Percentiles rank a stretch among this genome's conserved stretches.
These are phyloP conservation scores for Xestia xanthographa DNA, from an alignment of 2,888 invertebrate species.

Conservation along the genomic window DNA sequence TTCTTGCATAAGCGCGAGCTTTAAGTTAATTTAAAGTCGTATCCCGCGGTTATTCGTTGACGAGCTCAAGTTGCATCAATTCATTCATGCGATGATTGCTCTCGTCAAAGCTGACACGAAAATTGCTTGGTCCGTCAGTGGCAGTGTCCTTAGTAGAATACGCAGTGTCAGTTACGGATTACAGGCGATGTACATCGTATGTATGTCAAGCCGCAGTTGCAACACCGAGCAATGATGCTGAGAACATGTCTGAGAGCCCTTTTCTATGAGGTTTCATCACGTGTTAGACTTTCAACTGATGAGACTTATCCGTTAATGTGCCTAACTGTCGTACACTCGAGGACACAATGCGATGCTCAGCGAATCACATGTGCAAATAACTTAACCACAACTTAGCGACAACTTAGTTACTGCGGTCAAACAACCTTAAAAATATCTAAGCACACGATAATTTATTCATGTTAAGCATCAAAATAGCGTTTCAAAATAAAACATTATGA, in stretches of 20 bases:
- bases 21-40: conserved; percentile 61
- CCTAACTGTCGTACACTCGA: conserved; percentile 35
- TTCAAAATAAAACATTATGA: conserved; percentile 75
- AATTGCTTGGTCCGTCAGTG: conserved; percentile 66
- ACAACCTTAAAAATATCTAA: conserved; percentile 35
- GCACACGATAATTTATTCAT: conserved; percentile 57
- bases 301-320: conserved; percentile 42
- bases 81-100: conserved; percentile 67
- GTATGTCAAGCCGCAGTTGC: conserved; percentile 87
- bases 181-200: conserved; percentile 75
- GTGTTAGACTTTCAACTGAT: conserved; percentile 64
- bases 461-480: conserved; percentile 69
- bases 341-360: conserved; percentile 20
- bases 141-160: conserved; percentile 73
- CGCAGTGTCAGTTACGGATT: conserved; percentile 75
- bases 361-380: conserved; percentile 39
- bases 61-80: conserved; percentile 67
- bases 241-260: conserved; percentile 84
- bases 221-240: conserved; percentile 74
- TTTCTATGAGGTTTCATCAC: conserved; percentile 76
- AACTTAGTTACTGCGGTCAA: conserved; percentile 21
- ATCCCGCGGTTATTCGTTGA: conserved; percentile 62
- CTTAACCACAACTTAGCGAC: conserved; percentile 41
- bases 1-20: conserved; percentile 62
- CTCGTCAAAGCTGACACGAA: conserved; percentile 72